A percentile compares a stretch with the other conserved stretches of the same genome.
These are phyloP conservation scores for Xylocampa areola DNA, from an alignment of 2,888 invertebrate genomes.

Conservation along the genomic window DNA sequence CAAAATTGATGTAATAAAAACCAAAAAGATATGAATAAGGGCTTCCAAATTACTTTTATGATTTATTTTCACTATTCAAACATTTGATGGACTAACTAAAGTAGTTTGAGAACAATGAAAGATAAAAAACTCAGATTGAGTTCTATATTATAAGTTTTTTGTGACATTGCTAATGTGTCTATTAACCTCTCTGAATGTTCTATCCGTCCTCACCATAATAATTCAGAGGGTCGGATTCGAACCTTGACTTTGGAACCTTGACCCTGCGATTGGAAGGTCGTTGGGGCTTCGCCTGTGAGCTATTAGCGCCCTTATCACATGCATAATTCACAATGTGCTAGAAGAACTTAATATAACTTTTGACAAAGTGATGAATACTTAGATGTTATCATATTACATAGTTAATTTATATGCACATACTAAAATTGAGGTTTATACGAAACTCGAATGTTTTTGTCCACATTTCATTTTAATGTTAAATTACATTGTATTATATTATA, in stretches of 20 bases:
- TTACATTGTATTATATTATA: too few species aligned
- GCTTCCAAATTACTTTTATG: slow-evolving; percentile 20
- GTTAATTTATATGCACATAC: slow-evolving; percentile 41
- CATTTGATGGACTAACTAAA: slow-evolving; percentile 28
- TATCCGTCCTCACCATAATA: slow-evolving; percentile 14
- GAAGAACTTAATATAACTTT: slow-evolving; percentile 46
- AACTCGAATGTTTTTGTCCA: too few species aligned
- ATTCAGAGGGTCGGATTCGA: slow-evolving; percentile 5
- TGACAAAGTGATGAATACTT: slow-evolving; percentile 47
- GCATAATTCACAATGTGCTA: slow-evolving; percentile 44
- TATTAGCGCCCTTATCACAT: slow-evolving; percentile 42
- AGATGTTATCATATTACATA: slow-evolving; percentile 11
- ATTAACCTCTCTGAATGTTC: slow-evolving; percentile 1
- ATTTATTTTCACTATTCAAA: slow-evolving; percentile 21
- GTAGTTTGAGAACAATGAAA: slow-evolving; percentile 22
- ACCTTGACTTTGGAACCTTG: slow-evolving; percentile 22
- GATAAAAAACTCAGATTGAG: neutral
- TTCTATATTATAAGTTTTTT: slow-evolving; percentile 13
- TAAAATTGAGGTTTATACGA: slow-evolving; percentile 18
- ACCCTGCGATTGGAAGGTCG: slow-evolving; percentile 28
- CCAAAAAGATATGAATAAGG: neutral
- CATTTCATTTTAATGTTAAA: too few species aligned
- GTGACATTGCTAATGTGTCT: neutral
- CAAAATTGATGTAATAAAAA: neutral
- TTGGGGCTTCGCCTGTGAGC: slow-evolving; percentile 4